These are phyloP conservation scores for Clarias fuscus DNA, from an alignment of 2,797 vertebrate genomes.

Conservation along the genomic window DNA sequence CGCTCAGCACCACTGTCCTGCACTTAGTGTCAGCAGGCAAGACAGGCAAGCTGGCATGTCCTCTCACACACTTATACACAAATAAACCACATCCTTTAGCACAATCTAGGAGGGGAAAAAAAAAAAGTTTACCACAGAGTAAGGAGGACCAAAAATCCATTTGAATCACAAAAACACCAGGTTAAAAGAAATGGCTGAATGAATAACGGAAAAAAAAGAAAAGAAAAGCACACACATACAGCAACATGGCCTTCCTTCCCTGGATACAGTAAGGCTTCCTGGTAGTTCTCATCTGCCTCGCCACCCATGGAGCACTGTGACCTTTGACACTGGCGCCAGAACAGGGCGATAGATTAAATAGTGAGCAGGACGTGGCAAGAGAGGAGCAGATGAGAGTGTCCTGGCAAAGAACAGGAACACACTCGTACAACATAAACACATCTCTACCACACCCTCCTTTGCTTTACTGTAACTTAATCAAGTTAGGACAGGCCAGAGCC, in stretches of 20 bases:
- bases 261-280: conserved; percentile 39
- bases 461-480: conserved; percentile 62
- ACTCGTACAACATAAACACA: conserved; percentile 56
- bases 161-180: conserved; percentile 12
- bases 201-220: not conserved
- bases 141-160: conserved; percentile 2
- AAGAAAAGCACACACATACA: not conserved
- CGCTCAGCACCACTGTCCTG: conserved; percentile 59
- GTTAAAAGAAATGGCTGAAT: not conserved
- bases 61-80: conserved; percentile 45
- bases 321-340: conserved; percentile 50
- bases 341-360: conserved; percentile 51
- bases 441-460: conserved; percentile 45
- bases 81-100: conserved; percentile 6
- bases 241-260: conserved; percentile 30
- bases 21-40: conserved; percentile 43
- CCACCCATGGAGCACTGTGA: conserved; percentile 54
- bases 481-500: conserved; percentile 41
- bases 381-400: conserved; percentile 43
- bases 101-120: not conserved
- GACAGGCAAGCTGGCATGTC: conserved; percentile 62
- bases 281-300: conserved; percentile 41
- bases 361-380: conserved; percentile 31
- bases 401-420: conserved; percentile 53
- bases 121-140: not conserved